Evolutionary conservation across 2,888 invertebrate genomes (phyloP).

Genomic region (Rhyacophila evoluta): DNA sequence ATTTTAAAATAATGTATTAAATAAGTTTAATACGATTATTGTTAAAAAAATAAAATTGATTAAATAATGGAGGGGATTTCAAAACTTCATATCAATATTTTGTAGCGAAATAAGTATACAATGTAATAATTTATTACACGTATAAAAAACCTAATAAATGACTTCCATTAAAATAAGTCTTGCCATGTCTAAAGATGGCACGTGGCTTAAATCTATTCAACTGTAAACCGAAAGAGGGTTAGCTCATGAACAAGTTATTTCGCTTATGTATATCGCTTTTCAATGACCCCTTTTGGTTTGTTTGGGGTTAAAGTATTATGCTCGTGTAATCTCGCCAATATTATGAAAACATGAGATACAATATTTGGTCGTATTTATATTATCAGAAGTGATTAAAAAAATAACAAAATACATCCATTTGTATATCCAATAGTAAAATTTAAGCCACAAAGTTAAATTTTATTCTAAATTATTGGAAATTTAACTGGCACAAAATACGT

Average conservation of each 20-base stretch:
- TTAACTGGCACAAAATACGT: no score
- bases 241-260: slow-evolving; percentile 26
- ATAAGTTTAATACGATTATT: no score
- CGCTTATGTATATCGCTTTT: slow-evolving; percentile 32
- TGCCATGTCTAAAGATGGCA: slow-evolving; percentile 51
- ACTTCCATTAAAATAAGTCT: slow-evolving; percentile 46
- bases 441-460: no score
- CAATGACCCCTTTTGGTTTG: slow-evolving; percentile 24
- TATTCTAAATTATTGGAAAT: no score
- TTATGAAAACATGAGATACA: not conserved
- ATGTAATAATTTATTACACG: not conserved
- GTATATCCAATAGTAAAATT: no score
- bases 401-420: not conserved
- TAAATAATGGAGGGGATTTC: no score
- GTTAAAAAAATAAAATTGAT: no score
- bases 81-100: not conserved
- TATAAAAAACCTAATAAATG: slow-evolving; percentile 27
- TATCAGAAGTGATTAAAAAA: not conserved
- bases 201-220: slow-evolving; percentile 38
- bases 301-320: not conserved
- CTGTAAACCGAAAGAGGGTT: not conserved
- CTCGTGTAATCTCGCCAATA: not conserved
- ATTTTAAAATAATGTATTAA: no score
- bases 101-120: not conserved
- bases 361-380: no score